These are phyloP conservation scores for Scaptomyza pallida DNA, from an alignment of 1,140 invertebrate genomes.

Conservation along the genomic window DNA sequence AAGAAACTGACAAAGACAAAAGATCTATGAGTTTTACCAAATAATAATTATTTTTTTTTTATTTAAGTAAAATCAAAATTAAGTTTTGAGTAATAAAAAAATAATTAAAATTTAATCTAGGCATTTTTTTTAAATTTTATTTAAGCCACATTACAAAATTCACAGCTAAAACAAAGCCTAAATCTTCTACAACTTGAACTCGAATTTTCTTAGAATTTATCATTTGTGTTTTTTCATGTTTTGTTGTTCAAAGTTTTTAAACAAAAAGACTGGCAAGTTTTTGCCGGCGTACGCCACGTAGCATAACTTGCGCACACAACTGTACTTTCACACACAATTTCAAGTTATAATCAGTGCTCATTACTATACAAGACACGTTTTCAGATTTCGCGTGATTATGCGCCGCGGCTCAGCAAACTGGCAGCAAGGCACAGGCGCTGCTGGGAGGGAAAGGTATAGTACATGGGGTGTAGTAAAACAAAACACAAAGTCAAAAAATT, in stretches of 20 bases:
- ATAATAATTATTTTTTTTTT: too few relatives aligned
- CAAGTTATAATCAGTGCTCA: conserved; percentile 82
- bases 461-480: background rate
- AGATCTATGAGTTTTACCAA: too few relatives aligned
- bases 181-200: conserved; percentile 7
- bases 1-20: too few relatives aligned
- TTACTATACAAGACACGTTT: conserved; percentile 83
- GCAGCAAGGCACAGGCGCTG: conserved; percentile 31
- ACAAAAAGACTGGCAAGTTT: conserved; percentile 1
- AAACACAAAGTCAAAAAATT: conserved; percentile 65
- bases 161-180: background rate
- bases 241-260: conserved; percentile 11
- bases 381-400: conserved; percentile 81
- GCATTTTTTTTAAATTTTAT: background rate
- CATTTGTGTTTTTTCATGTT: conserved; percentile 8
- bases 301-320: conserved; percentile 77
- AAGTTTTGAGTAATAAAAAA: background rate
- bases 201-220: conserved; percentile 8
- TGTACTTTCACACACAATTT: conserved; percentile 82
- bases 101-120: background rate
- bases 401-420: conserved; percentile 65
- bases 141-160: background rate
- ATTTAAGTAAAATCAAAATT: too few relatives aligned
- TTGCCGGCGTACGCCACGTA: conserved; percentile 46
- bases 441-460: background rate